phyloP scores from a whole-genome alignment of 2,888 invertebrate species.

The Coenonympha arcania region DNA sequence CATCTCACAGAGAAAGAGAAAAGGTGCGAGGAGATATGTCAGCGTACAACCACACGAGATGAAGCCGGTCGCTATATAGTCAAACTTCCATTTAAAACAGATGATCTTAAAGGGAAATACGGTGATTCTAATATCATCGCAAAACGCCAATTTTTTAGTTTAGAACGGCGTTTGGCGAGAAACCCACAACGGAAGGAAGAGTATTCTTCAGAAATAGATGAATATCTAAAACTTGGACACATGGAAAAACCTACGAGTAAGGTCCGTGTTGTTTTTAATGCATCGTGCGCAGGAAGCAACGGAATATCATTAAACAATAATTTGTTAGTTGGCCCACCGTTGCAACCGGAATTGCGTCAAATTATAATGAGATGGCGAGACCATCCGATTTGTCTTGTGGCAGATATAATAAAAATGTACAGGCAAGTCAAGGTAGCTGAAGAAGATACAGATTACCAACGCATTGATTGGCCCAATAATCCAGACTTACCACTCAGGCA shows the following conservation, averaged over 20 bases:
- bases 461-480: slow-evolving; percentile 23
- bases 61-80: too few species aligned
- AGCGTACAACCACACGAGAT: background rate
- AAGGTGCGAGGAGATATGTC: background rate
- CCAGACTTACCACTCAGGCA: slow-evolving; percentile 3
- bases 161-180: background rate
- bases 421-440: background rate
- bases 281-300: background rate
- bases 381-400: background rate
- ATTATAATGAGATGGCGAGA: background rate
- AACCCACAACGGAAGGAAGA: background rate
- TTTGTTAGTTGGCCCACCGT: slow-evolving; percentile 28
- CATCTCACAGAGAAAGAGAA: too few species aligned
- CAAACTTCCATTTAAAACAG: too few species aligned
- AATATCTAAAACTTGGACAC: background rate
- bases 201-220: background rate
- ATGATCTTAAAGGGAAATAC: background rate
- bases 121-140: background rate
- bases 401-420: background rate
- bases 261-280: background rate
- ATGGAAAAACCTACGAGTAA: background rate
- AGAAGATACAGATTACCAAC: background rate
- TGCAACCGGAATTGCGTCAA: slow-evolving; percentile 28
- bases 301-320: slow-evolving; percentile 29
- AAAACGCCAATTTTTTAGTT: background rate